Conservation (phyloP, 1,140 invertebrate genomes). For the Drosophila parvula region DNA sequence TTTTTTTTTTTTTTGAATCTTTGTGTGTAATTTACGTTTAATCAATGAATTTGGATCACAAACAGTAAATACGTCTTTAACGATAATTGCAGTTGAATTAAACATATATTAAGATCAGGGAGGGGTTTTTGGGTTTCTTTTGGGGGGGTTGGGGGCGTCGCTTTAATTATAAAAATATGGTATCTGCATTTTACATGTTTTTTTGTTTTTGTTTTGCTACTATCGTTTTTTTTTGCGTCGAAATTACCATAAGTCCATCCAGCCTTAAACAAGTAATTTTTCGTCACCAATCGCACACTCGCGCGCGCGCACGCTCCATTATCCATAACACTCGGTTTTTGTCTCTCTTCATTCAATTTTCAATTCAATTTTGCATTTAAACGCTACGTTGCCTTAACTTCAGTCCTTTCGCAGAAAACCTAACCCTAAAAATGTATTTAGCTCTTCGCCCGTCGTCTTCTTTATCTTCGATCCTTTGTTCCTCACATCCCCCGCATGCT, state of each 20-base stretch:
- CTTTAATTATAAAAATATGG: conserved; percentile 59
- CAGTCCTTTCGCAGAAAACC: conserved; percentile 82
- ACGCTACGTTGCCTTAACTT: conserved; percentile 83
- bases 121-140: conserved; percentile 10
- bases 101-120: conserved; percentile 70
- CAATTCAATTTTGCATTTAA: conserved; percentile 78
- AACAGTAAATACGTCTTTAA: conserved; percentile 80
- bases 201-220: conserved; percentile 39
- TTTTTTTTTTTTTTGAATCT: conserved; percentile 20
- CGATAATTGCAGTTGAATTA: conserved; percentile 73
- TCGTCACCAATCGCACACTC: conserved; percentile 60
- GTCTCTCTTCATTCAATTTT: conserved; percentile 31
- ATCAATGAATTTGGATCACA: conserved; percentile 68
- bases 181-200: conserved; percentile 57
- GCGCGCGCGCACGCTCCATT: conserved; percentile 66
- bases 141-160: conserved; percentile 11
- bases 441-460: conserved; percentile 44
- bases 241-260: conserved; percentile 76
- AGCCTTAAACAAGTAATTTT: conserved; percentile 73
- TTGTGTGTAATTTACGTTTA: conserved; percentile 54
- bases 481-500: conserved; percentile 44
- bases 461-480: conserved; percentile 8
- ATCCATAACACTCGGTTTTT: conserved; percentile 72
- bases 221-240: conserved; percentile 54
- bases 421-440: conserved; percentile 77